Evolutionary conservation across 2,113 vertebrate species (phyloP).

Genomic region (Serilophus lunatus): DNA sequence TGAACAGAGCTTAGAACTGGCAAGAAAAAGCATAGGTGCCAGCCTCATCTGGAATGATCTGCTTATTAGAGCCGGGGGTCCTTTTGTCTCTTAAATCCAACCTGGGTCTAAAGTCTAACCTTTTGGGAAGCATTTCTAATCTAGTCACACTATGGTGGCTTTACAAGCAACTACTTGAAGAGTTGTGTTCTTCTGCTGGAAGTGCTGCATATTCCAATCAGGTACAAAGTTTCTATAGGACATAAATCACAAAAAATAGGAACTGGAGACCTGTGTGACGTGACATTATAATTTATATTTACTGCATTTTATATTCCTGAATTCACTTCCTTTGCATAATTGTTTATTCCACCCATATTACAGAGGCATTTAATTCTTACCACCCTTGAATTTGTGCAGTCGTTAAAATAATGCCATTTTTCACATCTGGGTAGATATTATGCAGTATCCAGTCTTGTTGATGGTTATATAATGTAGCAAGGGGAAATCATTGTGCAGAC

Average conservation of each 20-base stretch:
- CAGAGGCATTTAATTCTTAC: background rate
- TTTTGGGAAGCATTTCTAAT: background rate
- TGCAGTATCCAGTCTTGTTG: background rate
- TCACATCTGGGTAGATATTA: background rate
- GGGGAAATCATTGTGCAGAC: background rate
- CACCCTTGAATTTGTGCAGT: background rate
- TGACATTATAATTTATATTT: background rate
- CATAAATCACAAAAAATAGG: background rate
- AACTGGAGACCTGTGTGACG: background rate
- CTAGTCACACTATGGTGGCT: background rate
- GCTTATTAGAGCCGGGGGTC: background rate
- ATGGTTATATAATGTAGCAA: background rate
- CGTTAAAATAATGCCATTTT: background rate
- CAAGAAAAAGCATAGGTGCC: background rate
- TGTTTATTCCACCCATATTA: background rate
- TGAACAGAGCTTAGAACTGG: background rate
- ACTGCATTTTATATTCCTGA: background rate
- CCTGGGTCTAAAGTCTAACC: background rate
- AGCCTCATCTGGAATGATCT: background rate
- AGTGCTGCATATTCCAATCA: background rate
- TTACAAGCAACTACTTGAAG: background rate
- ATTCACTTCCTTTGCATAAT: background rate
- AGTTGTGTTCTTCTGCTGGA: background rate
- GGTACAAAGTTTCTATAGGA: background rate
- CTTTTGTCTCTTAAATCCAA: background rate